phyloP scores from a whole-genome alignment of 2,113 vertebrate genomes.

The Sinocyclocheilus maitianheensis region DNA sequence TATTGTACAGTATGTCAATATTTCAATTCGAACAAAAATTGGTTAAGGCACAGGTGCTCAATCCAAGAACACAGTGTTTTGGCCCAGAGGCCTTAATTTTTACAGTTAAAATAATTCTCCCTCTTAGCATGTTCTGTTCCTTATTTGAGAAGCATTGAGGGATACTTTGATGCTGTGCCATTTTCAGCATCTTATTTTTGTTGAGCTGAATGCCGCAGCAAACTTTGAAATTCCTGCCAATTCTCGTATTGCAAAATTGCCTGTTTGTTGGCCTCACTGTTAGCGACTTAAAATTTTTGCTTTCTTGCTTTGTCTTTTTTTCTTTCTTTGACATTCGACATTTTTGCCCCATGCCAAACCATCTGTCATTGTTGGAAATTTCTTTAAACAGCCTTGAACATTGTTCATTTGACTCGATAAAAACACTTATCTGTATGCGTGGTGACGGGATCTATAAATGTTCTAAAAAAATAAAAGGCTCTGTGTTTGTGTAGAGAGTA shows the following conservation, averaged over 20 bases:
- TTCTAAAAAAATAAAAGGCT: background rate
- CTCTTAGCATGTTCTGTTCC: background rate
- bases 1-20: background rate
- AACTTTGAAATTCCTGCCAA: slow-evolving; percentile 12
- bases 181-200: background rate
- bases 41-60: background rate
- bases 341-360: background rate
- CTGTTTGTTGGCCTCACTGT: background rate
- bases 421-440: background rate
- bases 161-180: slow-evolving; percentile 54
- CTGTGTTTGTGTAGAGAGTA: background rate
- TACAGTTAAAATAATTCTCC: background rate
- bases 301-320: background rate
- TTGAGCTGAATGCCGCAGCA: background rate
- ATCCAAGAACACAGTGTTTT: background rate
- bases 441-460: background rate
- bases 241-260: background rate
- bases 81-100: background rate
- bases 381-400: slow-evolving; percentile 28
- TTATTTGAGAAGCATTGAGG: slow-evolving; percentile 48
- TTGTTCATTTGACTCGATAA: slow-evolving; percentile 5
- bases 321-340: background rate
- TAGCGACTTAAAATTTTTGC: background rate
- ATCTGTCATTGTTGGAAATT: slow-evolving; percentile 17
- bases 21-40: background rate